phyloP scores from a whole-genome alignment of 2,888 invertebrate species.

The Drosophila aldrichi region DNA sequence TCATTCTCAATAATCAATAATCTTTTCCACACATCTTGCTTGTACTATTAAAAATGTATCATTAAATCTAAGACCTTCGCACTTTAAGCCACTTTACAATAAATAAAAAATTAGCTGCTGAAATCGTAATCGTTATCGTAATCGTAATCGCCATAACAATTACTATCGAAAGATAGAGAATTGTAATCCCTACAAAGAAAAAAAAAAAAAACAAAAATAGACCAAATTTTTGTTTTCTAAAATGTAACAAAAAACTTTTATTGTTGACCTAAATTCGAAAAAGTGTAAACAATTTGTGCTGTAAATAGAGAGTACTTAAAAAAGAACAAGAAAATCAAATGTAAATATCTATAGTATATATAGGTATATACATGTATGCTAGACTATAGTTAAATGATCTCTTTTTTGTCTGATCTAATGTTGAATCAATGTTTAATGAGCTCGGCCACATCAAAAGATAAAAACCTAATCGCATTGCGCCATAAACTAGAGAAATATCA shows the following conservation, averaged over 20 bases:
- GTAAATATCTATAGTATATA: neutral
- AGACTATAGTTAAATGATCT: constrained; percentile 1
- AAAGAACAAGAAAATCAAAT: neutral
- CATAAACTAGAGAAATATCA: constrained; percentile 46
- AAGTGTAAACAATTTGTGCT: constrained; percentile 34
- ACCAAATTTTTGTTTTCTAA: constrained; percentile 32
- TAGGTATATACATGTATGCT: neutral
- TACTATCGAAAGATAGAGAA: neutral
- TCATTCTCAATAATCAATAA: neutral
- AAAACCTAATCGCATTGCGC: constrained; percentile 46
- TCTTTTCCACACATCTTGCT: no score
- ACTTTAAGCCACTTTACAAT: neutral
- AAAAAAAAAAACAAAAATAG: constrained; percentile 14
- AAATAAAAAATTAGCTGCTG: constrained; percentile 34
- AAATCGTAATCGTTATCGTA: constrained; percentile 10
- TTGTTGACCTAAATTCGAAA: constrained; percentile 48
- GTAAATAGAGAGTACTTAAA: constrained; percentile 21
- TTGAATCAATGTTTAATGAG: constrained; percentile 28
- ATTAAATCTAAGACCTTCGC: neutral
- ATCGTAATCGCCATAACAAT: constrained; percentile 11
- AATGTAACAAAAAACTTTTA: constrained; percentile 28
- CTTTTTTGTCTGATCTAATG: constrained; percentile 8
- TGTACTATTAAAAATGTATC: no score
- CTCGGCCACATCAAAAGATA: constrained; percentile 58
- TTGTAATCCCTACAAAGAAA: constrained; percentile 5